Base-by-base conservation (phyloP, 2,113 vertebrate species). In the Panthera leo region DNA sequence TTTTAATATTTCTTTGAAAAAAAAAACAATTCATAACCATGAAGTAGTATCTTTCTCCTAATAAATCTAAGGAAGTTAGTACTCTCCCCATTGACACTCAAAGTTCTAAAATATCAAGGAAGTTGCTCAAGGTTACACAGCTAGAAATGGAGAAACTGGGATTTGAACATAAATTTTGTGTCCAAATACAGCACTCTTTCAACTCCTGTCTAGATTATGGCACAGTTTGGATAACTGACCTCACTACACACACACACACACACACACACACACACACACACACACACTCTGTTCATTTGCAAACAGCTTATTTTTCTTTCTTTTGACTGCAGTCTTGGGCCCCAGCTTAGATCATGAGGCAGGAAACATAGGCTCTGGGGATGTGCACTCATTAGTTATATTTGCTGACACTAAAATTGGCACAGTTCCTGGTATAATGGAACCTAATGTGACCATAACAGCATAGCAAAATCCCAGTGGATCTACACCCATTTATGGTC, bases 381-480 rank as follows among this genome's bases (percentile, higher is more conserved):
- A 71, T 55, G 11, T 58, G 10, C 51, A 71, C 65, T 89, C 73
- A 58, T 86, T 84, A 71, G 67, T 71, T 91, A 80, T 45, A 88
- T 93, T 95, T 82, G n/a, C 58, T 76, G 65, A 92, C 68, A 91
- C 45, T 78, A 91, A 96, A 92, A 88, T 19, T 96, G 94, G 58
- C 10, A 1, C 63, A 10, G 12, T 78, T 85, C 39, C 70, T 92
- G 25, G 29, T 93, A 5, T 94, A 95, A 92, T 88, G 15, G n/a
- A 94, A 73, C 19, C 51, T 80, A 97, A 94, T 80, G 19, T 39
- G 21, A 88, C 13, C 45, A 70, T 89, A 91, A 96, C 63, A 93
- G 29, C 89, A 65, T 2, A 88, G 75, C 31, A 96, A 94, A 94
- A 75, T 94, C 51, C 76, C 14, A 51, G 63, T 67, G 75, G 94